A percentile compares a stretch with the other conserved stretches of the same genome.
Evolutionary conservation across 2,797 vertebrate species (phyloP).

Genomic region (Arnoldichthys spilopterus): DNA sequence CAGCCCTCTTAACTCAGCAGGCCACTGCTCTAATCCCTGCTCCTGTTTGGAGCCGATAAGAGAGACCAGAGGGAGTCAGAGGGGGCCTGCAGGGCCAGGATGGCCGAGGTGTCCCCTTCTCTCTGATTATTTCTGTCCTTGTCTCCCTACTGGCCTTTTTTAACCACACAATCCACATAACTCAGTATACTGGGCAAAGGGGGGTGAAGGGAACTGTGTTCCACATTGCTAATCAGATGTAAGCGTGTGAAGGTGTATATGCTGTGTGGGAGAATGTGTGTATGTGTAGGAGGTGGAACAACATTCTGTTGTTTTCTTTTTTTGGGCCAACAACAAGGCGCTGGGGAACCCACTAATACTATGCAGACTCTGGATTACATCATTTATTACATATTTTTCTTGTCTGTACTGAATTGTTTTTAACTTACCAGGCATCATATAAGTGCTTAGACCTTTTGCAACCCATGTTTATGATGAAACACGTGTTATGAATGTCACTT

Average conservation of each 20-base stretch:
- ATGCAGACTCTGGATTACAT: no score
- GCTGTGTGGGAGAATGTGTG: constrained; percentile 1
- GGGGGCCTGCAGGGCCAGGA: constrained; percentile 56
- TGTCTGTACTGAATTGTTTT: no score
- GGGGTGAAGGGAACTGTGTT: constrained; percentile 16
- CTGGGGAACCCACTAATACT: constrained; percentile 13
- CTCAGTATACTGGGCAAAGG: constrained; percentile 44
- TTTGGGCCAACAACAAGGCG: constrained; percentile 37
- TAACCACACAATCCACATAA: constrained; percentile 62
- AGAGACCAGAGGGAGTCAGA: constrained; percentile 38
- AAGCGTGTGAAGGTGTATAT: constrained; percentile 17
- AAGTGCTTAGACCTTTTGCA: no score
- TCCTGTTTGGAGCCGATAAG: constrained; percentile 72
- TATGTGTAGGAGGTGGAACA: not conserved
- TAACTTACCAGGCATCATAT: no score
- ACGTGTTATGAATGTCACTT: no score
- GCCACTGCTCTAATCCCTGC: constrained; percentile 63
- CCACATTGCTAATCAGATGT: constrained; percentile 42
- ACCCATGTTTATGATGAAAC: no score
- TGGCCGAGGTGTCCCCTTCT: constrained; percentile 34
- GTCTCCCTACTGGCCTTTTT: constrained; percentile 55
- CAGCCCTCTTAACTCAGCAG: constrained; percentile 37
- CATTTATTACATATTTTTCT: no score
- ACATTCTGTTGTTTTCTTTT: constrained; percentile 5
- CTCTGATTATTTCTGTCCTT: constrained; percentile 57